These are phyloP conservation scores for Aplysia californica DNA, from an alignment of 1,140 invertebrate genomes.

Conservation along the genomic window DNA sequence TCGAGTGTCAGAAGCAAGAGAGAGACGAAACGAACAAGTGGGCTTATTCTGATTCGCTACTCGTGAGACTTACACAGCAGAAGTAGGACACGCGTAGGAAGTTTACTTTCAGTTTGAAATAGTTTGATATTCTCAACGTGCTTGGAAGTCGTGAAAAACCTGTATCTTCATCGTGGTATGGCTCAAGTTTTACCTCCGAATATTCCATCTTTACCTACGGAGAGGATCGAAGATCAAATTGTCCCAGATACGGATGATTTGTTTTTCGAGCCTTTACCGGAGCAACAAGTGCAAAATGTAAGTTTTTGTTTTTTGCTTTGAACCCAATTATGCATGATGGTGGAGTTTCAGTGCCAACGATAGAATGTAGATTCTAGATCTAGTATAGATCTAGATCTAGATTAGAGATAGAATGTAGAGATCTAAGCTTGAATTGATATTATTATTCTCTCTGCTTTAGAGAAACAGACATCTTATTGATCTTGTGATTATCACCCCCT, in stretches of 20 bases:
- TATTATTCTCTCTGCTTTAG: background rate
- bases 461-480: background rate
- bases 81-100: background rate
- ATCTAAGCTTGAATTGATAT: background rate
- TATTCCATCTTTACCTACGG: background rate
- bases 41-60: background rate
- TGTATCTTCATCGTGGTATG: conserved; percentile 13
- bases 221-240: conserved; percentile 6
- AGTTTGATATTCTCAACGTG: background rate
- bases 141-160: background rate
- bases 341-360: background rate
- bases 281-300: conserved; percentile 6
- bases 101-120: background rate
- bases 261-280: background rate
- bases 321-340: background rate
- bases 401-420: background rate
- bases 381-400: too few species aligned
- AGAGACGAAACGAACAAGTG: background rate
- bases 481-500: background rate
- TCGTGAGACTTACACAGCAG: background rate
- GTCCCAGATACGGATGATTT: conserved; percentile 18
- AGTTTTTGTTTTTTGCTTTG: background rate
- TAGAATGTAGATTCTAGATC: background rate
- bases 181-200: conserved; percentile 9
- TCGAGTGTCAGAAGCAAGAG: background rate